Evolutionary conservation across 2,113 vertebrate species (phyloP), one percentile per base, ranked within the genome.

Genomic region (Romanogobio albipinnatus): DNA sequence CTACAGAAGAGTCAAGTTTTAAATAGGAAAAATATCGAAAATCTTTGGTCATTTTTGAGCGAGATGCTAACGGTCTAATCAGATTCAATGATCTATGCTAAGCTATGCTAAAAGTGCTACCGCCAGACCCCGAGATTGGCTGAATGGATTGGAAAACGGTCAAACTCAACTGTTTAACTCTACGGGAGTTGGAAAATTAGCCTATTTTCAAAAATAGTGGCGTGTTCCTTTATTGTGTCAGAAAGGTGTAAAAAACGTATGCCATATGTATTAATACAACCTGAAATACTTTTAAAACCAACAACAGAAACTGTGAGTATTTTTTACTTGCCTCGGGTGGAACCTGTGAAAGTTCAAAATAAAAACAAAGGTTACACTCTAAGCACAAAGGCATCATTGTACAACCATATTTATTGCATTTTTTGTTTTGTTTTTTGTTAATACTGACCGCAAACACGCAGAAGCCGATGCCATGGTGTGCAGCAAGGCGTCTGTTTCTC

Each of bases 401-500:
- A 70, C 17, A 39, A 39, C 8, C 17, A 39, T 77, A 5, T 78
- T 15, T 39, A 78, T 9, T 39, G 33, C n/a, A 1, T 39, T 10
- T 29, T n/a, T n/a, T n/a, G n/a, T n/a, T n/a, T n/a, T n/a, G n/a
- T n/a, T n/a, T 29, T 33, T 29, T 68, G 62, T 66, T 47, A 24
- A 24, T 43, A 86, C 86, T 85, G 84, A 93, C 94, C 84, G 89
- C 70, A 85, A 89, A 95, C 15, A 95, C 70, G 17, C 62, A 53
- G 78, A 94, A 90, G 17, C 94, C 94, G 36, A 94, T 93, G 82
- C 89, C 64, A n/a, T 89, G 61, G 15, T 88, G 91, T 43, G 90
- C 19, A 24, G 74, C 79, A 59, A 90, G 75, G 36, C 39, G 91
- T 71, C 94, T 87, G 83, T 91, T 89, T 80, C 91, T 90, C 68